phyloP scores from a whole-genome alignment of 2,797 vertebrate genomes.

The Periophthalmus magnuspinnatus region DNA sequence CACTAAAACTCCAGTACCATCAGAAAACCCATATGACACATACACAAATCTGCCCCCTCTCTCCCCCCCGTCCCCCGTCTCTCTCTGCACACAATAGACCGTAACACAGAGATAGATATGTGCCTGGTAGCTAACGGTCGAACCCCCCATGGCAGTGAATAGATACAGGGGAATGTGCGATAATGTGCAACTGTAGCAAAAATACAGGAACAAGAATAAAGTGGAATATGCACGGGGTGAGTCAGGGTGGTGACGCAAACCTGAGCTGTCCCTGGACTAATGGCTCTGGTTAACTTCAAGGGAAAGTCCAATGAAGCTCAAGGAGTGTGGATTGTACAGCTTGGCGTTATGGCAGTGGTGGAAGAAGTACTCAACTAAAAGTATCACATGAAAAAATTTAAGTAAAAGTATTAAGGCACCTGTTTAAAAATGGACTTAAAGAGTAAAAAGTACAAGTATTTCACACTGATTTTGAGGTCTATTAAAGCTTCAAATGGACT shows the following conservation, averaged over 20 bases:
- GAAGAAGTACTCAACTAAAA: too few relatives aligned
- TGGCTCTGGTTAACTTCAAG: constrained; percentile 7
- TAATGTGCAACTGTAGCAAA: constrained; percentile 20
- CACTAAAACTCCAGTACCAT: constrained; percentile 45
- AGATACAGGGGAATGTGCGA: constrained; percentile 30
- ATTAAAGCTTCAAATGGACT: too few relatives aligned
- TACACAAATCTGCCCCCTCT: background rate
- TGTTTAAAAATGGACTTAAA: too few relatives aligned
- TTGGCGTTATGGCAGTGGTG: too few relatives aligned
- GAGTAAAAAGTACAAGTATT: too few relatives aligned
- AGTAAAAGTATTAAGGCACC: too few relatives aligned
- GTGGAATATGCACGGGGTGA: constrained; percentile 2
- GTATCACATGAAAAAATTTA: too few relatives aligned
- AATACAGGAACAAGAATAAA: background rate
- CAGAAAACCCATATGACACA: constrained; percentile 48
- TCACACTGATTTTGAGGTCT: too few relatives aligned
- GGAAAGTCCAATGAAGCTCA: background rate
- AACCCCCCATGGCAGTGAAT: constrained; percentile 32
- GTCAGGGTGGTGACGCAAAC: background rate
- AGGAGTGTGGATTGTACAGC: background rate
- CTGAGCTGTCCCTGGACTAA: constrained; percentile 20
- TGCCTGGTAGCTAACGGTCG: constrained; percentile 48
- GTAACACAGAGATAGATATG: constrained; percentile 44
- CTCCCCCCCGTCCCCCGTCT: background rate
- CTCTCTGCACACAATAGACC: constrained; percentile 48